These are phyloP conservation scores for Patiria miniata DNA, from an alignment of 35 echinoderm and acorn worm species.

Conservation along the genomic window DNA sequence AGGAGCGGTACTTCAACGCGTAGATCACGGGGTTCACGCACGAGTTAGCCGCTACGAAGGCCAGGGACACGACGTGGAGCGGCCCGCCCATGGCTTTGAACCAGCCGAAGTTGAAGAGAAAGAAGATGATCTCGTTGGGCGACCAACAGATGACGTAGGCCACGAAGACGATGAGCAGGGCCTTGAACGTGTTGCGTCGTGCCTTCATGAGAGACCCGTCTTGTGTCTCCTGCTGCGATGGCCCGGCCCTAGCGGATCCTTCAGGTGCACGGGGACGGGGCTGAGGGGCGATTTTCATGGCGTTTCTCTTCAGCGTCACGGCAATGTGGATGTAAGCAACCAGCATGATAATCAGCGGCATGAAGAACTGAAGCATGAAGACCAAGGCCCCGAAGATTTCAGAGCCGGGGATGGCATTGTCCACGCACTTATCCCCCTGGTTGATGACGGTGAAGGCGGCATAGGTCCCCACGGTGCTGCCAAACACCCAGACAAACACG, in stretches of 20 bases:
- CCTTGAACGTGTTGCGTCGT: slow-evolving; percentile 54
- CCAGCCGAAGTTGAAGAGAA: slow-evolving; percentile 56
- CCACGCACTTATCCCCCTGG: neutral
- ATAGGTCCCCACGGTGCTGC: neutral
- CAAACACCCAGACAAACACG: slow-evolving; percentile 17
- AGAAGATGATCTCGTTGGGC: slow-evolving; percentile 63
- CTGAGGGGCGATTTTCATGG: neutral
- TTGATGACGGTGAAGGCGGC: neutral
- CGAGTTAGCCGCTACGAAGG: slow-evolving; percentile 54
- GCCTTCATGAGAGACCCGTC: slow-evolving; percentile 13
- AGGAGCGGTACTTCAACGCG: slow-evolving; percentile 60
- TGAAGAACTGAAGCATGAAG: slow-evolving; percentile 39
- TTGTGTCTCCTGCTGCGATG: neutral
- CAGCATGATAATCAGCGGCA: slow-evolving; percentile 36
- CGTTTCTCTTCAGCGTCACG: neutral
- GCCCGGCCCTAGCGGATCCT: neutral
- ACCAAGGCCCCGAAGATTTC: slow-evolving; percentile 11
- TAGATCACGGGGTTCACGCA: slow-evolving; percentile 72
- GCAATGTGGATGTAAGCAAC: slow-evolving; percentile 40
- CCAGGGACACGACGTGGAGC: slow-evolving; percentile 54
- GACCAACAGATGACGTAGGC: slow-evolving; percentile 71
- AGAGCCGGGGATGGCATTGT: neutral
- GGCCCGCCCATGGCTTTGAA: slow-evolving; percentile 27
- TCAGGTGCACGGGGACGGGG: neutral
- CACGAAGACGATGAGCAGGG: slow-evolving; percentile 50